These are phyloP conservation scores for Karalla daura DNA, from an alignment of 2,797 vertebrate genomes.

Conservation along the genomic window DNA sequence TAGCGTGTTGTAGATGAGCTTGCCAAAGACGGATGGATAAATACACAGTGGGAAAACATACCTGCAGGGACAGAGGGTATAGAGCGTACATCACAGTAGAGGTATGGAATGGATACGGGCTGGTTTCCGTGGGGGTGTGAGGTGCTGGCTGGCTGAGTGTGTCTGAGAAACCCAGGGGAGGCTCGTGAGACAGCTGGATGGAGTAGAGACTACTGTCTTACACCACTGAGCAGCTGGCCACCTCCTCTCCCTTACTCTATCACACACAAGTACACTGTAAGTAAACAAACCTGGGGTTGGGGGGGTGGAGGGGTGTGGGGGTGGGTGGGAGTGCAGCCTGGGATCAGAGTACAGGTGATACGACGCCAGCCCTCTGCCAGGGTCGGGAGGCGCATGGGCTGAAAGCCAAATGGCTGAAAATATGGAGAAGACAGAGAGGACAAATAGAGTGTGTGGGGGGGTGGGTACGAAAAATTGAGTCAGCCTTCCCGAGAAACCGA, in stretches of 20 bases:
- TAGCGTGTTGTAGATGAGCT: conserved; percentile 2
- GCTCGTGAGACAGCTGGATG: conserved; percentile 58
- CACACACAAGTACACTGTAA: background rate
- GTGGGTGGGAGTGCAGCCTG: conserved; percentile 5
- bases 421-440: conserved; percentile 35
- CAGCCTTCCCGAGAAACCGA: conserved; percentile 52
- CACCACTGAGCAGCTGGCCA: conserved; percentile 51
- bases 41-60: conserved; percentile 29
- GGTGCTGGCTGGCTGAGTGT: conserved; percentile 55
- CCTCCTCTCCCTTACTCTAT: background rate
- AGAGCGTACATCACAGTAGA: conserved; percentile 23
- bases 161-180: conserved; percentile 54
- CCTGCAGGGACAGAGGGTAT: conserved; percentile 13
- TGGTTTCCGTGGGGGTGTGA: conserved; percentile 7
- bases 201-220: conserved; percentile 42
- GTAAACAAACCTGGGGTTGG: background rate
- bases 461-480: conserved; percentile 36
- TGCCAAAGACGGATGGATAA: conserved; percentile 20
- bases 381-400: no score
- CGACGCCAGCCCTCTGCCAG: conserved; percentile 19
- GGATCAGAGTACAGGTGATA: conserved; percentile 28
- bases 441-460: background rate
- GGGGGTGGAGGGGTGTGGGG: background rate
- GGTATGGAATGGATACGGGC: conserved; percentile 8
- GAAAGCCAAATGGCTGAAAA: conserved; percentile 42